Evolutionary conservation across 2,797 vertebrate species (phyloP), one percentile per base, ranked within the genome.

Genomic region (Gouania willdenowi): DNA sequence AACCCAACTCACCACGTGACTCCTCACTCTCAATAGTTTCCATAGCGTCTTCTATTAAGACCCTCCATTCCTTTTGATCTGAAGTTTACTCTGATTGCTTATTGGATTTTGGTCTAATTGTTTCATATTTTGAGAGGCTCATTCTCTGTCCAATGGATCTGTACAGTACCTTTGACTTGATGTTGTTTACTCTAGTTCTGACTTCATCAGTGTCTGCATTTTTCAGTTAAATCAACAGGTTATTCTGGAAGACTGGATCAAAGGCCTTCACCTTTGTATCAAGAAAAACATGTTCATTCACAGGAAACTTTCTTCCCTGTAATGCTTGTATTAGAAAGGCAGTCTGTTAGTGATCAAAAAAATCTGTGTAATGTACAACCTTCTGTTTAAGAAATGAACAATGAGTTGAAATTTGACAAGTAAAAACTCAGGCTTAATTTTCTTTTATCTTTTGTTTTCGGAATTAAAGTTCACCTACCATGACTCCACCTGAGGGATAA

Each of bases 401-500:
- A n/a, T n/a, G n/a, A n/a, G n/a, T n/a, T n/a, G n/a, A n/a, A n/a
- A n/a, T n/a, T n/a, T n/a, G n/a, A n/a, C n/a, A n/a, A n/a, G n/a
- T n/a, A n/a, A n/a, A n/a, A n/a, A n/a, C n/a, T n/a, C n/a, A n/a
- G 19, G 6, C n/a, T n/a, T n/a, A n/a, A n/a, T n/a, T 2, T 4
- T 20, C 6, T 2, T 20, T 20, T 4, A 27, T 19, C 8, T 44
- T 37, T 5, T 6, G 14, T 40, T 17, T 21, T 24, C 2, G 20
- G n/a, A 39, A 23, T 19, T 22, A 28, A 22, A 23, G 13, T 29
- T 38, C 25, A 20, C 49, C 36, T 27, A 28, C 10, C 14, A 31
- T 28, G 2, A 14, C 35, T 33, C 24, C 67, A 58, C 44, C 68
- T 62, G 51, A 76, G 43, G 83, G 82, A 81, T 86, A 79, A 78